Percentiles rank a stretch among this genome's conserved stretches.
phyloP scores from a whole-genome alignment of 2,797 vertebrate species.

The Artibeus lituratus region DNA sequence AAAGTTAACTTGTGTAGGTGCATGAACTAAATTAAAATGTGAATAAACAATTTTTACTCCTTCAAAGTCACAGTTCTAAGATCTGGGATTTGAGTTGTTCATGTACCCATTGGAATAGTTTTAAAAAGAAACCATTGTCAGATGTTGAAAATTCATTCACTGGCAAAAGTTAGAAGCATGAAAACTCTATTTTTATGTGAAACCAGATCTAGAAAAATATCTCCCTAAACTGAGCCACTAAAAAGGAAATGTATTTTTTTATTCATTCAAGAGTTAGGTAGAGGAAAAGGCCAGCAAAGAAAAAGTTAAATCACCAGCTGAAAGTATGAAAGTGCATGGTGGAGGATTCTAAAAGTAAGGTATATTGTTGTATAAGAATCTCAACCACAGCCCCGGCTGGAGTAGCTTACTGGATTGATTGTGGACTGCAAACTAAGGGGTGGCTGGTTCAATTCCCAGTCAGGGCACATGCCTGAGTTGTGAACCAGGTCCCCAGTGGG shows the following conservation, averaged over 20 bases:
- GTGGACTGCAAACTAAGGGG: too few species aligned
- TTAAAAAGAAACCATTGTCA: neutral
- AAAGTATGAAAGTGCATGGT: neutral
- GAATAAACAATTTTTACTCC: neutral
- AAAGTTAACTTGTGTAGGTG: neutral
- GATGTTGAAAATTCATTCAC: neutral
- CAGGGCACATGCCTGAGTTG: too few species aligned
- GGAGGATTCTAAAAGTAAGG: neutral
- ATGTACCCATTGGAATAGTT: neutral
- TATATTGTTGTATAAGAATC: neutral
- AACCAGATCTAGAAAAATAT: neutral
- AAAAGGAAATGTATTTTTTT: neutral
- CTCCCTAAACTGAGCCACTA: neutral
- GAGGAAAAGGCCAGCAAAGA: neutral
- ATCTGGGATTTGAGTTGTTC: neutral
- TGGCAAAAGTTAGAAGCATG: neutral
- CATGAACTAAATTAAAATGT: neutral
- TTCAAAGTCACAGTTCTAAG: neutral
- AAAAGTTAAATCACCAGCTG: neutral
- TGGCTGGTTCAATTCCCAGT: too few species aligned
- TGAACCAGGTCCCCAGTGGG: too few species aligned
- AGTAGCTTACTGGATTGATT: too few species aligned
- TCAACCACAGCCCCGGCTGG: neutral
- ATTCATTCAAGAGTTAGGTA: neutral
- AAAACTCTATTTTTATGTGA: neutral